Conservation (phyloP, 2,888 invertebrate genomes). For the Ichneumoninae sp. region DNA sequence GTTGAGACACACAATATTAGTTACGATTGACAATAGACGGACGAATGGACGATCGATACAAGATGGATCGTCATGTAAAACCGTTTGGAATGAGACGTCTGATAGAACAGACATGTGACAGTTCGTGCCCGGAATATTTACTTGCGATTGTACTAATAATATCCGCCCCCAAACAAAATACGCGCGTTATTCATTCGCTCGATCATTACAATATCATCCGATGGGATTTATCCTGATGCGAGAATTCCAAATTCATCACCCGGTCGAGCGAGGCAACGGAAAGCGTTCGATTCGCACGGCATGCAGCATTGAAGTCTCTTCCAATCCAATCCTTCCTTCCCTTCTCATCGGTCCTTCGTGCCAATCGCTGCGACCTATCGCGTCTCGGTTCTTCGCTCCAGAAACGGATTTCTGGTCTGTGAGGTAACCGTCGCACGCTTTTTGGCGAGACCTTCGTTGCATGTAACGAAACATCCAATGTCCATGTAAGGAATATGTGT, state of each 20-base stretch:
- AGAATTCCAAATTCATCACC: slow-evolving; percentile 16
- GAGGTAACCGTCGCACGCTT: neutral
- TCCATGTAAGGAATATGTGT: neutral
- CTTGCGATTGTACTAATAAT: too few relatives aligned
- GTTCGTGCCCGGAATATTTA: too few relatives aligned
- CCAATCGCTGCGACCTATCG: slow-evolving; percentile 36
- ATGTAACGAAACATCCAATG: neutral
- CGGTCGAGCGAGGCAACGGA: slow-evolving; percentile 34
- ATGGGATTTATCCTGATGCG: neutral
- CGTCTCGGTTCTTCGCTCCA: neutral
- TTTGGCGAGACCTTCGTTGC: neutral
- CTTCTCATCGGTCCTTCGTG: slow-evolving; percentile 36
- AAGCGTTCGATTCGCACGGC: slow-evolving; percentile 66
- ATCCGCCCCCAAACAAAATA: too few relatives aligned
- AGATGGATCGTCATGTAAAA: too few relatives aligned
- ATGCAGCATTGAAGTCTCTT: slow-evolving; percentile 76
- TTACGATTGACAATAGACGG: too few relatives aligned
- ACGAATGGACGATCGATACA: too few relatives aligned
- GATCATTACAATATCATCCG: neutral
- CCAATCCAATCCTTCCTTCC: slow-evolving; percentile 68
- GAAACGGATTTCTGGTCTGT: neutral
- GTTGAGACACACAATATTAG: too few relatives aligned
- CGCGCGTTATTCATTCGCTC: too few relatives aligned
- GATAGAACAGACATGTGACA: too few relatives aligned
- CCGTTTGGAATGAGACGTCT: too few relatives aligned